These are phyloP conservation scores for Bambusicola thoracicus DNA, from an alignment of 2,113 vertebrate species.

Conservation along the genomic window DNA sequence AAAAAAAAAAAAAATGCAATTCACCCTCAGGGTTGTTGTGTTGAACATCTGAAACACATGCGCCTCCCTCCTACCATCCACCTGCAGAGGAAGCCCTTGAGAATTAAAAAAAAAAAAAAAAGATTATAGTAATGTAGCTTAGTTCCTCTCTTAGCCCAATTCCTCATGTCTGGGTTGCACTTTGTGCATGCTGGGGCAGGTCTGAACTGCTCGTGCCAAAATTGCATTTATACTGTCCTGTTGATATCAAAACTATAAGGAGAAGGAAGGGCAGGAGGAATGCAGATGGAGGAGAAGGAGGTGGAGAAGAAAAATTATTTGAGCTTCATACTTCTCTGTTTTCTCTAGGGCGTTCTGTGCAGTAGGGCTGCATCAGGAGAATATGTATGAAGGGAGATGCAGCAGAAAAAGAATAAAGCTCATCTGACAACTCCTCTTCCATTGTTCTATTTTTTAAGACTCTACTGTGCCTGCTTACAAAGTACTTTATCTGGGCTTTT, in stretches of 20 bases:
- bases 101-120: conserved; percentile 10
- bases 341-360: not conserved
- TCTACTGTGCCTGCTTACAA: not conserved
- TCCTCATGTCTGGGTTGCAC: not conserved
- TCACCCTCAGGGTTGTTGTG: conserved; percentile 52
- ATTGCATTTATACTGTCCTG: conserved; percentile 20
- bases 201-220: not conserved
- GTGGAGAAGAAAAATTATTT: not conserved
- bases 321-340: not conserved
- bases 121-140: conserved; percentile 3
- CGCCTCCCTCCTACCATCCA: not conserved
- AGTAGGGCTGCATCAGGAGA: not conserved
- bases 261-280: conserved; percentile 27
- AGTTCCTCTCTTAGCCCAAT: conserved; percentile 10
- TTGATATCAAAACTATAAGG: not conserved
- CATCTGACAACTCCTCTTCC: not conserved
- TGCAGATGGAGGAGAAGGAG: not conserved
- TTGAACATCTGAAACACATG: conserved; percentile 52
- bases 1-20: not conserved
- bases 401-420: too few relatives aligned
- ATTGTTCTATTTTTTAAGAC: not conserved
- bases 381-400: not conserved
- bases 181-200: conserved; percentile 1
- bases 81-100: conserved; percentile 59
- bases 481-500: not conserved